Base-by-base conservation (phyloP, 2,113 vertebrate species). In the Saguinus midas region DNA sequence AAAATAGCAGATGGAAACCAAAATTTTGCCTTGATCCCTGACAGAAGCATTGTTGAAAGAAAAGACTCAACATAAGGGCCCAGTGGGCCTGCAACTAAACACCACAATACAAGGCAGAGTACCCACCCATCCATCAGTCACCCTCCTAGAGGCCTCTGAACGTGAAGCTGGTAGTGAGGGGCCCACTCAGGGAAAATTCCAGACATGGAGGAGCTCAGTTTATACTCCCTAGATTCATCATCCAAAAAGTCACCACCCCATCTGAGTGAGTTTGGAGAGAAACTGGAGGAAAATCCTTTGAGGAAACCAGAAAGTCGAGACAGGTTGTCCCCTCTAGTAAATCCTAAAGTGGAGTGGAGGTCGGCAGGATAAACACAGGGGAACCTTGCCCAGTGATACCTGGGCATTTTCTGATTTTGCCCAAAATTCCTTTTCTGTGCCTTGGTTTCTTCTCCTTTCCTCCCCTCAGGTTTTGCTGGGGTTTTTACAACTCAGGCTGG, bases 401-500 rank as follows among this genome's bases (percentile, higher is more conserved):
- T 17, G 27, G 40, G 4, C 37, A 87, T 70, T 87, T 81, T 43
- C 58, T 81, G 18, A 37, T 32, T 93, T 93, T 50, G 10, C 50
- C 43, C 45, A 37, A 45, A 37, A 87, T 43, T 73, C 61, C n/a
- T 37, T 61, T 76, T 93, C 70, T 57, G 13, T 90, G 52, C 43
- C n/a, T 96, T 66, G 27, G 61, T 81, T 96, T 87, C 45, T 93
- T 48, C 66, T 95, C 29, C 50, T 8, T n/a, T 2, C 50, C 32
- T 8, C 10, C 52, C 61, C 32, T 91, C 52, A 48, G 43, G 32
- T 89, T 88, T 88, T 48, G 16, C 80, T 83, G 40, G 13, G 20
- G 37, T 32, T 82, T 96, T 94, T 40, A 95, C 48, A 79, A 83
- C 75, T 92, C 87, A 86, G 29, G 78, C 27, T 72, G 11, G 23